phyloP scores from a whole-genome alignment of 2,888 invertebrate genomes.

The Melolontha melolontha region DNA sequence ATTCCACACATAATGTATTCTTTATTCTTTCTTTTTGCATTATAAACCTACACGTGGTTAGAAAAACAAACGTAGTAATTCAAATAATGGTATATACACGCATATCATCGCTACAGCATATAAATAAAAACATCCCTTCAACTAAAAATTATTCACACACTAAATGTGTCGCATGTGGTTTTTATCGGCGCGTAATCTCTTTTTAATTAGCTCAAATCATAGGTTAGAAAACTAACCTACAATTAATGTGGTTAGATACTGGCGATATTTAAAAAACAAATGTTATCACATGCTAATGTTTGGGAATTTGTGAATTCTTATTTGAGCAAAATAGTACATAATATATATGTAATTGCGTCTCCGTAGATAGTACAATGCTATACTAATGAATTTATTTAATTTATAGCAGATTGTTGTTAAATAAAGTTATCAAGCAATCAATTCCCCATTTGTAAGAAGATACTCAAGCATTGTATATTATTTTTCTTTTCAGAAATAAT shows the following conservation, averaged over 20 bases:
- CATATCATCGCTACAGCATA: constrained; percentile 6
- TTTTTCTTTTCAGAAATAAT: too few species aligned
- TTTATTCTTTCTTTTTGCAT: too few species aligned
- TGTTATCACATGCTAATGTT: constrained; percentile 28
- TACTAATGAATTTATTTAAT: too few species aligned
- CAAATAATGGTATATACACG: background rate
- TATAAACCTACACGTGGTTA: background rate
- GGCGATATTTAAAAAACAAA: constrained; percentile 39
- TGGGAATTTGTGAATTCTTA: constrained; percentile 19
- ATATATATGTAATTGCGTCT: too few species aligned
- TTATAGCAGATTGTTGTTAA: too few species aligned
- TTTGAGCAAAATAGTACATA: too few species aligned
- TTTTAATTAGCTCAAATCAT: constrained; percentile 51
- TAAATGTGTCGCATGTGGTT: constrained; percentile 50
- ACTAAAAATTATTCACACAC: constrained; percentile 44
- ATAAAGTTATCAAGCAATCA: too few species aligned
- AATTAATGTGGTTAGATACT: constrained; percentile 43
- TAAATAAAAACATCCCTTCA: constrained; percentile 12
- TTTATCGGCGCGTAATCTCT: constrained; percentile 51
- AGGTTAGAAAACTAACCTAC: constrained; percentile 48
- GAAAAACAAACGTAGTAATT: constrained; percentile 5
- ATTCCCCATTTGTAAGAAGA: too few species aligned
- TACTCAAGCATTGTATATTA: too few species aligned
- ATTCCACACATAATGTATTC: too few species aligned
- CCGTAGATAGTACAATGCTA: too few species aligned